Base-by-base conservation (phyloP, 2,888 invertebrate species). In the Alloscopus bannaensis region DNA sequence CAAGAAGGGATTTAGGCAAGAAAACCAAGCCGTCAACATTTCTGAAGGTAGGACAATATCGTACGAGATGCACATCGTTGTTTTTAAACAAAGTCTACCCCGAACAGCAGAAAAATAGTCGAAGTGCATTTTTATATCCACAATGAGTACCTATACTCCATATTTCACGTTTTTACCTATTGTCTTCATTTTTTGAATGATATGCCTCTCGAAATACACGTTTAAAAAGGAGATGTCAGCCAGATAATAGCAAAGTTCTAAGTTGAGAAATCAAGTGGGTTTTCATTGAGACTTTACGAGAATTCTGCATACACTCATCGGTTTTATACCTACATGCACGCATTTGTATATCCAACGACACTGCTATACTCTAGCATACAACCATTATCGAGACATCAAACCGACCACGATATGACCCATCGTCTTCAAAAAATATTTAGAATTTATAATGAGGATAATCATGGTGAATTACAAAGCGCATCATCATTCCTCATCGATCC, bases 401-500 rank as follows among this genome's bases (percentile, higher is more conserved):
- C 16, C 20, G 13, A 42, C 62, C 31, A 60, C 6, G 4, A 20
- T 52, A 52, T 20, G 8, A 55, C 36, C 24, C 28, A 45, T 64
- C 42, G 20, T 42, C 45, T 64, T 66, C 47, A 29, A 3, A 8
- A n/a, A 18, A 66, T 50, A 31, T 50, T 50, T 66, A 20, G 66
- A 66, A 66, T 66, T 50, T 26, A 11, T 66, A 66, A 66, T 66
- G 66, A 66, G 52, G 28, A 42, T 64, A 26, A 18, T 42, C 13
- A 13, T 64, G 20, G 45, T 45, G 20, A 31, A 18, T 20, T 42
- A 45, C 45, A 45, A 28, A 26, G 45, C 13, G 36, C 6, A 36
- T 36, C 36, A 36, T 36, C 36, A 36, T 36, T 36, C 36, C 36
- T 6, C 13, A 36, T 36, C 62, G 60, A 60, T 71, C 71, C 50